These are phyloP conservation scores for Pedetes capensis DNA, from an alignment of 2,113 vertebrate genomes.

Conservation along the genomic window DNA sequence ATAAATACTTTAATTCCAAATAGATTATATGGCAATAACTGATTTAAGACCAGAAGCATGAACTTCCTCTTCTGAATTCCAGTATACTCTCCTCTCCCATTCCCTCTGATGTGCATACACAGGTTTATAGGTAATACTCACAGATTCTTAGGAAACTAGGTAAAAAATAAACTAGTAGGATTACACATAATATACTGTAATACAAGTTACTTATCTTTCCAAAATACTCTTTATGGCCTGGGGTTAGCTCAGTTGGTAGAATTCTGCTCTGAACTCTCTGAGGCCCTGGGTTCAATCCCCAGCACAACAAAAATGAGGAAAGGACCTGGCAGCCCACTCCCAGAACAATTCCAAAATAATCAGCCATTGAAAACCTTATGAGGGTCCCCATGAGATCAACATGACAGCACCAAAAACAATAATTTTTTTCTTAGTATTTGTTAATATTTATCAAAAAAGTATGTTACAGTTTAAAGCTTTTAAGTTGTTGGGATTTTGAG, in stretches of 20 bases:
- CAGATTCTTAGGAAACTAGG: not conserved
- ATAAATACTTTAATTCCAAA: not conserved
- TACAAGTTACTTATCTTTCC: not conserved
- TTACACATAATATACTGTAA: not conserved
- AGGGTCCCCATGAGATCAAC: no score
- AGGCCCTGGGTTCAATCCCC: no score
- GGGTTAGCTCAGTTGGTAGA: no score
- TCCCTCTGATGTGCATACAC: not conserved
- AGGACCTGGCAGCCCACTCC: no score
- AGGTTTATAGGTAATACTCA: not conserved
- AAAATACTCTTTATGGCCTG: not conserved
- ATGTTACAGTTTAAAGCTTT: not conserved
- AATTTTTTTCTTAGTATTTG: not conserved
- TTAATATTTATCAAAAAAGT: not conserved
- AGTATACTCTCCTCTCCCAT: not conserved
- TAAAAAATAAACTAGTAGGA: not conserved
- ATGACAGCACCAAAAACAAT: no score
- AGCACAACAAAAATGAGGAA: no score
- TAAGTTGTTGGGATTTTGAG: not conserved
- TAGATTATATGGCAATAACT: not conserved
- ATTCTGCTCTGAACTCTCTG: no score
- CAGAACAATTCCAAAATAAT: no score
- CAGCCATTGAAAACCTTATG: no score
- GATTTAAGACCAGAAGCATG: not conserved
- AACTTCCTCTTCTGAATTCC: not conserved